Evolutionary conservation across 2,888 invertebrate species (phyloP).

Genomic region (Stegophylla sp.): DNA sequence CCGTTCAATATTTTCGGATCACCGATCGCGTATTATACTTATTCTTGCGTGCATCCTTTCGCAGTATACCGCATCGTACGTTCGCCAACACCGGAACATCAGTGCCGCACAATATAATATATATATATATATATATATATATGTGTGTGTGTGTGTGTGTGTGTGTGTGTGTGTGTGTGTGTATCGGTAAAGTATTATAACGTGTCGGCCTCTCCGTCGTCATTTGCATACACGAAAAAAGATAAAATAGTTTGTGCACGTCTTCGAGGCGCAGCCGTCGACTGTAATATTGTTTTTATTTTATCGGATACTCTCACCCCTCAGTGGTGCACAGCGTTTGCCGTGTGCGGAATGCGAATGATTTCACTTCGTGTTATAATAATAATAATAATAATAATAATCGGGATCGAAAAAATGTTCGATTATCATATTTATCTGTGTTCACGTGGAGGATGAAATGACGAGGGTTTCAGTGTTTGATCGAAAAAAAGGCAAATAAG

Average conservation of each 20-base stretch:
- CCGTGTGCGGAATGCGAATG: slow-evolving; percentile 8
- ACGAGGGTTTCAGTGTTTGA: too few relatives aligned
- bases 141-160: too few relatives aligned
- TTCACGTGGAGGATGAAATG: not conserved
- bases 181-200: not conserved
- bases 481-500: too few relatives aligned
- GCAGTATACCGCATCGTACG: too few relatives aligned
- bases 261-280: not conserved
- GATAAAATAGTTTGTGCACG: slow-evolving; percentile 24
- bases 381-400: too few relatives aligned
- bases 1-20: slow-evolving; percentile 28
- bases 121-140: too few relatives aligned
- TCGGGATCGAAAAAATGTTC: not conserved
- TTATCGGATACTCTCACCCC: too few relatives aligned
- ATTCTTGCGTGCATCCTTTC: slow-evolving; percentile 28
- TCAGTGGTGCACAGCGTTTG: not conserved
- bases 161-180: too few relatives aligned
- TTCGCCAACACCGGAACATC: not conserved
- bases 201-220: not conserved
- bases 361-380: slow-evolving; percentile 7
- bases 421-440: slow-evolving; percentile 19
- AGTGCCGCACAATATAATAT: too few relatives aligned
- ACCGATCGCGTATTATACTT: not conserved
- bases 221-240: slow-evolving; percentile 3
- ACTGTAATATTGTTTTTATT: not conserved